phyloP scores from a whole-genome alignment of 1,140 invertebrate genomes.

The Mercenaria mercenaria region DNA sequence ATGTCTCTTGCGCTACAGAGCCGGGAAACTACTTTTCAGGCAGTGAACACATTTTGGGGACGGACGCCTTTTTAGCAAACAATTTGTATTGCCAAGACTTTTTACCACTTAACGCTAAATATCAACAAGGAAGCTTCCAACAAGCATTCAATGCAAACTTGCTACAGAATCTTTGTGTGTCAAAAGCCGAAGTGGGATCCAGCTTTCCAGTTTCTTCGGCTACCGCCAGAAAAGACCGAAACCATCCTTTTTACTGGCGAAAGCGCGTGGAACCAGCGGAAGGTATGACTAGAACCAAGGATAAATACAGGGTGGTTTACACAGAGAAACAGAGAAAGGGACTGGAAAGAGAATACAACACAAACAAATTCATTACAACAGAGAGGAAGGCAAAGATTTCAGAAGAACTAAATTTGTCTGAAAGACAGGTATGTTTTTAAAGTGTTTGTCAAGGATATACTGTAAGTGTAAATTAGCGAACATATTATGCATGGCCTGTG shows the following conservation, averaged over 20 bases:
- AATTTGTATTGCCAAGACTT: neutral
- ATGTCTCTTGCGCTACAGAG: neutral
- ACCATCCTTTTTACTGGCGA: slow-evolving; percentile 44
- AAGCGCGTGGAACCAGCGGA: neutral
- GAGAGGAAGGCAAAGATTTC: slow-evolving; percentile 4
- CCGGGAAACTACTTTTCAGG: neutral
- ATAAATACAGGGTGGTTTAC: slow-evolving; percentile 49
- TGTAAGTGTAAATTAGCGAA: too few species aligned
- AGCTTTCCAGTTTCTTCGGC: neutral
- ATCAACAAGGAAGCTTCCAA: too few species aligned
- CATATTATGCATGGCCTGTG: too few species aligned
- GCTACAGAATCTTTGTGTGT: neutral
- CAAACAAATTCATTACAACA: slow-evolving; percentile 36
- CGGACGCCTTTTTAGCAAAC: neutral
- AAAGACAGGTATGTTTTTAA: slow-evolving; percentile 43
- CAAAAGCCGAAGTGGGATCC: neutral
- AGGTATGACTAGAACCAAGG: slow-evolving; percentile 40
- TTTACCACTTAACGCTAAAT: neutral
- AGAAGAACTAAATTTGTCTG: slow-evolving; percentile 27
- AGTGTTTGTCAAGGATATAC: neutral
- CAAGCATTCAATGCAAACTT: neutral
- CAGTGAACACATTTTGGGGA: too few species aligned
- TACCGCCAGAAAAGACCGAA: neutral
- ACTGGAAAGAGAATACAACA: neutral
- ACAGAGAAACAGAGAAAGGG: slow-evolving; percentile 46